Evolutionary conservation across 2,113 vertebrate species (phyloP).

Genomic region (Rhineura floridana): DNA sequence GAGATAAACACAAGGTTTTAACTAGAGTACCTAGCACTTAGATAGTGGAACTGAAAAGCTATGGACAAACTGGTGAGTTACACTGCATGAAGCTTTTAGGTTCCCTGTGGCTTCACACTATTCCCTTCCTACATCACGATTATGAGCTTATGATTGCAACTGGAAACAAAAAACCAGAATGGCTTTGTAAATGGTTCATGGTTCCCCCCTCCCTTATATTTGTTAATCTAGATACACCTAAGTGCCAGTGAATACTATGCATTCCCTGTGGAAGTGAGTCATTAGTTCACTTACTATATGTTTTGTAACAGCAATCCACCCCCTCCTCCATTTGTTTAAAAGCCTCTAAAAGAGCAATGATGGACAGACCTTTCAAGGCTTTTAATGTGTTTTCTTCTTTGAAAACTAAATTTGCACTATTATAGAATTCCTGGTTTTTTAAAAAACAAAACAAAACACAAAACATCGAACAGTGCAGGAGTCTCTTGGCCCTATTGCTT

Average conservation of each 20-base stretch:
- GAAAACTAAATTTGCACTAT: slow-evolving; percentile 38
- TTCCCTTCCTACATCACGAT: slow-evolving; percentile 18
- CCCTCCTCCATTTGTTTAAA: slow-evolving; percentile 57
- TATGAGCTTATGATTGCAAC: not conserved
- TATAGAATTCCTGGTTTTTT: slow-evolving; percentile 1
- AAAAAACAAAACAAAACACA: slow-evolving; percentile 6
- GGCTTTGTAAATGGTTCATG: not conserved
- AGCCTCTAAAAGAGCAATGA: slow-evolving; percentile 27
- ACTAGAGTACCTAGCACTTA: slow-evolving; percentile 1
- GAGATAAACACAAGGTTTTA: slow-evolving; percentile 14
- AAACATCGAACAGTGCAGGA: slow-evolving; percentile 17
- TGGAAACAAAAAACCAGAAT: not conserved
- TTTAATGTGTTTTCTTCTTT: slow-evolving; percentile 25
- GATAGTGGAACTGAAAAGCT: slow-evolving; percentile 7
- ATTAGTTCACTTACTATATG: slow-evolving; percentile 29
- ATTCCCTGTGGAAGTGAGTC: slow-evolving; percentile 19
- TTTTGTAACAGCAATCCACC: slow-evolving; percentile 37
- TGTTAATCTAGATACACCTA: slow-evolving; percentile 25
- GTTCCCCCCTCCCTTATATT: not conserved
- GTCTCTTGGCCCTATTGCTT: slow-evolving; percentile 19
- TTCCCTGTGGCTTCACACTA: not conserved
- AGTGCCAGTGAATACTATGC: not conserved
- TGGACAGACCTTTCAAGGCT: slow-evolving; percentile 31
- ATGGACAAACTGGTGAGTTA: not conserved
- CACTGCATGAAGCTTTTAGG: not conserved